phyloP scores from a whole-genome alignment of 2,113 vertebrate genomes.

The Nyctereutes procyonoides region DNA sequence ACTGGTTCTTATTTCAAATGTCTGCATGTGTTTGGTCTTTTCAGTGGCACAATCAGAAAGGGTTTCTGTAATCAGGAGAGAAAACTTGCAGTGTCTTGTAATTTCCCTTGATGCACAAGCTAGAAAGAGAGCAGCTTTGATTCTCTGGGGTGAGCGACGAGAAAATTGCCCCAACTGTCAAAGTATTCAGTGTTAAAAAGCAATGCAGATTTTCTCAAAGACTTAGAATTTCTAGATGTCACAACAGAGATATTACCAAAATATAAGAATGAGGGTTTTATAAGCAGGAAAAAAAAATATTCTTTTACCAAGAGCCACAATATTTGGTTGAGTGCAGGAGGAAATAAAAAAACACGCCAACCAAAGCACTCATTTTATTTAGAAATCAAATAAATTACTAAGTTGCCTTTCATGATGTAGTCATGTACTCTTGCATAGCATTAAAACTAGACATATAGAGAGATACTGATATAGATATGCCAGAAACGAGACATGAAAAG shows the following conservation, averaged over 20 bases:
- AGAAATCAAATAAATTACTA: slow-evolving; percentile 37
- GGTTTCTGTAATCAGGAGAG: background rate
- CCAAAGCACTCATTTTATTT: slow-evolving; percentile 15
- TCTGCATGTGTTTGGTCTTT: background rate
- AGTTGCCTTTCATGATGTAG: background rate
- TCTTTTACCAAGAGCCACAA: slow-evolving; percentile 30
- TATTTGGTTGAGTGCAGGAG: background rate
- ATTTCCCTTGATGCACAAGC: background rate
- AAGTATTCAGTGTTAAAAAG: background rate
- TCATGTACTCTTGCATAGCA: background rate
- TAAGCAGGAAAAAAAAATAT: background rate
- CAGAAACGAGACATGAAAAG: slow-evolving; percentile 63
- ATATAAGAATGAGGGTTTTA: background rate
- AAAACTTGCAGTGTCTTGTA: background rate
- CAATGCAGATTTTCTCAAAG: slow-evolving; percentile 47
- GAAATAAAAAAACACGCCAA: background rate
- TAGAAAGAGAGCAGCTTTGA: background rate
- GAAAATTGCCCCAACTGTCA: slow-evolving; percentile 62
- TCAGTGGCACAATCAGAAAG: background rate
- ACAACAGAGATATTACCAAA: slow-evolving; percentile 55
- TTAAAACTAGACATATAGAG: background rate
- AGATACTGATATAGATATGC: background rate
- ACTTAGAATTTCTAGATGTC: slow-evolving; percentile 38
- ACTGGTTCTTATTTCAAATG: background rate
- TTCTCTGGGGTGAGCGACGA: slow-evolving; percentile 21